Percentiles rank a stretch among this genome's conserved stretches.
phyloP scores from a whole-genome alignment of 2,888 invertebrate species.

The Ceramica pisi region DNA sequence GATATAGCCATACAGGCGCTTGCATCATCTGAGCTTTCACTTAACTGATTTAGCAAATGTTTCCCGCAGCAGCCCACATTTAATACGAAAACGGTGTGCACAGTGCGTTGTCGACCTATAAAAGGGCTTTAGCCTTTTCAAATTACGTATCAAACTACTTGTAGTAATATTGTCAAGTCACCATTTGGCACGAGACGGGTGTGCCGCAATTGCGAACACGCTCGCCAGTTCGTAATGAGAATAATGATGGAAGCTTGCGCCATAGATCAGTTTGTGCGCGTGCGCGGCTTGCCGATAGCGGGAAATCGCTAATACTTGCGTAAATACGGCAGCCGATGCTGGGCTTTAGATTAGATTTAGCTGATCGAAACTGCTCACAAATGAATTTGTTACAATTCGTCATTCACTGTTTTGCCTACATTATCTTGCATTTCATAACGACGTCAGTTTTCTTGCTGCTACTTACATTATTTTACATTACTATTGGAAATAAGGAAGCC shows the following conservation, averaged over 20 bases:
- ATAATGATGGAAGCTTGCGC: conserved; percentile 88
- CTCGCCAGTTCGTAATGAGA: conserved; percentile 82
- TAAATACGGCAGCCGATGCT: conserved; percentile 83
- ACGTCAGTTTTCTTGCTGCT: conserved; percentile 32
- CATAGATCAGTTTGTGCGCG: conserved; percentile 82
- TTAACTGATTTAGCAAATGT: conserved; percentile 48
- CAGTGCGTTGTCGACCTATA: conserved; percentile 46
- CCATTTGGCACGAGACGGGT: conserved; percentile 75
- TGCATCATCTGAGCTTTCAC: conserved; percentile 56
- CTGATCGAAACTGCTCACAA: conserved; percentile 68
- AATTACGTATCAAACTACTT: conserved; percentile 69
- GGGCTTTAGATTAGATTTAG: conserved; percentile 74
- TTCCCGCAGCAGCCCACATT: conserved; percentile 48
- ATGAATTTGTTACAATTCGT: conserved; percentile 67
- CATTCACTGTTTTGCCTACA: conserved; percentile 60
- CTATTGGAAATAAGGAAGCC: conserved; percentile 53
- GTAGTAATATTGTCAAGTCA: conserved; percentile 76
- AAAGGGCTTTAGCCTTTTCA: conserved; percentile 62
- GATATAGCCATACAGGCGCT: conserved; percentile 20
- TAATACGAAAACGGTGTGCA: conserved; percentile 46
- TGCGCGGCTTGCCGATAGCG: conserved; percentile 83
- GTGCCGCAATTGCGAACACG: conserved; percentile 80
- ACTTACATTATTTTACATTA: conserved; percentile 37
- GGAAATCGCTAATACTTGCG: conserved; percentile 87
- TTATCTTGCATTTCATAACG: conserved; percentile 48